Evolutionary conservation across 2,113 vertebrate genomes (phyloP).

Genomic region (Pseudopodoces humilis): DNA sequence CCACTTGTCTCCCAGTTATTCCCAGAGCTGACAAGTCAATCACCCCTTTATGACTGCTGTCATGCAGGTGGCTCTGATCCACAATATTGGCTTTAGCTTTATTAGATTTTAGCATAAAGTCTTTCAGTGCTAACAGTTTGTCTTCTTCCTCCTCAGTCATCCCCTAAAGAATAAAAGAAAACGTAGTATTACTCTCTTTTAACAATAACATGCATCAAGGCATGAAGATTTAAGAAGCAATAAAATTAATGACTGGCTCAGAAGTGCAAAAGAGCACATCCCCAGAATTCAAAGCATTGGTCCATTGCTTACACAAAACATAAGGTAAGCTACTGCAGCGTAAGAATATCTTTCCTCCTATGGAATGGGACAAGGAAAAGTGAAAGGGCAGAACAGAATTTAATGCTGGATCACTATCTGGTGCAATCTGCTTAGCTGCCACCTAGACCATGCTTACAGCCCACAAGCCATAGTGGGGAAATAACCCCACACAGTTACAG

Average conservation of each 20-base stretch:
- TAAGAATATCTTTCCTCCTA: not conserved
- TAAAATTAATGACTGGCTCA: not conserved
- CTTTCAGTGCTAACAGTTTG: conserved; percentile 93
- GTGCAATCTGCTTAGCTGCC: not conserved
- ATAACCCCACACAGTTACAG: not conserved
- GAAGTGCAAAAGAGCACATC: not conserved
- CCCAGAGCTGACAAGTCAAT: conserved; percentile 88
- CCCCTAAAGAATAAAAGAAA: conserved; percentile 76
- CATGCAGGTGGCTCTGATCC: conserved; percentile 90
- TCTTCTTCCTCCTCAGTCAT: conserved; percentile 98
- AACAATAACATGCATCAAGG: not conserved
- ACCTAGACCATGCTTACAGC: not conserved
- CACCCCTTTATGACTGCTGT: conserved; percentile 84
- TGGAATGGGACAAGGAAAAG: not conserved
- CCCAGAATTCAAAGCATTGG: not conserved
- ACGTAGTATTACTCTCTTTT: not conserved
- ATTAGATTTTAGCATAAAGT: conserved; percentile 98
- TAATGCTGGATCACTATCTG: not conserved
- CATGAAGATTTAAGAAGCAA: not conserved
- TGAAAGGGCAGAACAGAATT: not conserved
- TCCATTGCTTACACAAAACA: not conserved
- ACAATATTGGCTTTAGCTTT: conserved; percentile 95
- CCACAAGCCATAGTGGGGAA: not conserved
- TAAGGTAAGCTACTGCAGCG: not conserved
- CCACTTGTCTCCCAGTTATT: conserved; percentile 90